Evolutionary conservation across 1,140 invertebrate species (phyloP), one percentile per base, ranked within the genome.

Genomic region (Megathymus violae): DNA sequence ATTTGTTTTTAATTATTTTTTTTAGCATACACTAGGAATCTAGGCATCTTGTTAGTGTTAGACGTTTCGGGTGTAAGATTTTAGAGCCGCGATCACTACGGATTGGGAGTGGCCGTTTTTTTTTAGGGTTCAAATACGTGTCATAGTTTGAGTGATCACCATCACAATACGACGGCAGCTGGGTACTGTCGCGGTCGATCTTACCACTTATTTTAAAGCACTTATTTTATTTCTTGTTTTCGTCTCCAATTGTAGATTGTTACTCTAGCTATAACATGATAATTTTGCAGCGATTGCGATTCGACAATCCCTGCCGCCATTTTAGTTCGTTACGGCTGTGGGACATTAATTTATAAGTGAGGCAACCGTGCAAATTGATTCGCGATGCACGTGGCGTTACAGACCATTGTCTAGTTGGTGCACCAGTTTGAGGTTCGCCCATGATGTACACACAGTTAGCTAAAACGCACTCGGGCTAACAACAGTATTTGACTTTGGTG

Each of bases 71-170:
- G 46, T 71, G 56, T 64, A 65, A 74, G 31, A 67, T 78, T 56
- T 10, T 80, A 80, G 74, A 62, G 62, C 71, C 64, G 71, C 73
- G 71, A 19, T 40, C 36, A 40, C 59, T 59, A 68, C 68, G 40
- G 62, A 75, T 70, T 71, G 62, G 67, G 64, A 66, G 80, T 78
- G 78, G 80, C 78, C 80, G 81, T n/a, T n/a, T n/a, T n/a, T n/a
- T 80, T 80, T 62, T 84, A 82, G 77, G 78, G 64, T 72, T 74
- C 74, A 72, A 67, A 72, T 74, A 71, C 78, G 78, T 76, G 76
- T 83, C 79, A 81, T 78, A 74, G 68, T 76, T 72, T 75, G 25
- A 47, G 44, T 36, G 9, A 15, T 4, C 15, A 15, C 44, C 62
- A 64, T 64, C 62, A 71, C 71, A 68, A 71, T n/a, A n/a, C n/a